Base-by-base conservation (phyloP, 2,888 invertebrate species). In the Bellardia pandia region DNA sequence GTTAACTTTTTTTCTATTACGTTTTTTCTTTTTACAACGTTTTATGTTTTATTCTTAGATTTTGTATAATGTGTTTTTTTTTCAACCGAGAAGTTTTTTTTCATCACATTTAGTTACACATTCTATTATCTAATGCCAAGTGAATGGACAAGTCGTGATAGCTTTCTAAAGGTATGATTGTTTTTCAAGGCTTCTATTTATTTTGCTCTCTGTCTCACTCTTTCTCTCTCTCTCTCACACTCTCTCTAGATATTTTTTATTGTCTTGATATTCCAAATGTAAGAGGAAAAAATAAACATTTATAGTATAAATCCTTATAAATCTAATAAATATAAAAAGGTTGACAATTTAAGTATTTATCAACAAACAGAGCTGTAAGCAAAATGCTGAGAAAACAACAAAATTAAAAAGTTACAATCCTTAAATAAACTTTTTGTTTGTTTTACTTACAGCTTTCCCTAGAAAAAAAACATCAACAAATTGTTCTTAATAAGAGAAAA, bases 291-390 rank as follows among this genome's bases (percentile, higher is more conserved):
- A 14, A 56, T 45, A 68, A 51, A 75, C 66, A 66, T 76, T 79
- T 83, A 80, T 78, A 42, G 60, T 66, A 75, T 30, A 66, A 80
- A 83, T 86, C 75, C 71, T 58, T 86, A 79, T 78, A 83, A 80
- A 84, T 86, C 76, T 60, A 66, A 83, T 80, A 60, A 75, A 86
- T 78, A n/a, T 62, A 66, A 84, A 86, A 80, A 77, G 76, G 71
- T 84, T 79, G 76, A 84, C 76, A 86, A 68, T 83, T 80, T 83
- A 76, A 86, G 76, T 68, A 84, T 84, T 75, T 86, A 80, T 82
- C 80, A 84, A 76, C 37, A 48, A 72, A 66, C 48, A 60, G 56
- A 51, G 40, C 11, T 45, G 69, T 45, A 69, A 75, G 68, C 64
- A 72, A 58, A 75, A 51, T 75, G 1, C 16, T 58, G 3, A 9